These are phyloP conservation scores for Callinectes sapidus DNA, from an alignment of 2,888 invertebrate genomes.

Conservation along the genomic window DNA sequence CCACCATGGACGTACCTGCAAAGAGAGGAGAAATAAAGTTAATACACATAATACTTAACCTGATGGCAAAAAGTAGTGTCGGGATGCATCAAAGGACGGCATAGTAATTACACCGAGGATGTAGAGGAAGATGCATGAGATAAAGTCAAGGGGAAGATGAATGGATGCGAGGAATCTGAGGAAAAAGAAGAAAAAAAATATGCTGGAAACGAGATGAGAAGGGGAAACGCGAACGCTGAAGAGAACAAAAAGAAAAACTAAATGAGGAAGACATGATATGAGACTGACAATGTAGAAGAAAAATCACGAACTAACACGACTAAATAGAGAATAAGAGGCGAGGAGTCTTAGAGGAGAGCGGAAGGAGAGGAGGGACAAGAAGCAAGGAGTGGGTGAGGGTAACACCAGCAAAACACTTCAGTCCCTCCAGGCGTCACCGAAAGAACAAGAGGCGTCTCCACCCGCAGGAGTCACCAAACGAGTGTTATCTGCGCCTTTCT, in stretches of 20 bases:
- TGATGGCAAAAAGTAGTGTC: neutral
- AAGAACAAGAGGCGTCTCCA: neutral
- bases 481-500: neutral
- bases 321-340: neutral
- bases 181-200: neutral
- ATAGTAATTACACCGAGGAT: neutral
- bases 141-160: constrained; percentile 3
- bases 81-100: neutral
- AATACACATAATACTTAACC: neutral
- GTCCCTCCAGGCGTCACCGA: neutral
- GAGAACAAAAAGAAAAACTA: neutral
- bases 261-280: neutral
- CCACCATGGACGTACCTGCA: constrained; percentile 3
- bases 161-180: neutral
- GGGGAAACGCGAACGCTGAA: neutral
- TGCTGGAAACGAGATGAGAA: neutral
- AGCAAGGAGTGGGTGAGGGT: neutral
- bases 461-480: neutral
- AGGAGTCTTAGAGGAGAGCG: neutral
- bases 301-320: neutral
- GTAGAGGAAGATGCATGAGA: neutral
- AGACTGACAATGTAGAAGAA: neutral
- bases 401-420: neutral
- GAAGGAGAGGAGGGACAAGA: neutral
- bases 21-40: neutral